A percentile compares a stretch with the other conserved stretches of the same genome.
phyloP scores from a whole-genome alignment of 2,797 vertebrate species.

The Arnoldichthys spilopterus region DNA sequence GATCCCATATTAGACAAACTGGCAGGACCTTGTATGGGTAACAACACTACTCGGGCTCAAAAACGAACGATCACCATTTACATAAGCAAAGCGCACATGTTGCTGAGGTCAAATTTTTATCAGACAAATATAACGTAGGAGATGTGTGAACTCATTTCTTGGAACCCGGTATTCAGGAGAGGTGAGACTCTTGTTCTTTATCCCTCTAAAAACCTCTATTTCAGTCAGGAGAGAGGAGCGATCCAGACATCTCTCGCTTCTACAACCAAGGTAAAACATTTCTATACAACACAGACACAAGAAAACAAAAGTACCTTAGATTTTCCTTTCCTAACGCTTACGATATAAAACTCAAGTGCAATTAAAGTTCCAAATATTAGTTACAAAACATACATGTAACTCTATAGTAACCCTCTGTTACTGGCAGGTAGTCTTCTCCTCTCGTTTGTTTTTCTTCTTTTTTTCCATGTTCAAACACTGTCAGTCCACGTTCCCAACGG shows the following conservation, averaged over 20 bases:
- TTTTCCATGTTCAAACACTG: conserved; percentile 52
- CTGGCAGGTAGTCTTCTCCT: conserved; percentile 83
- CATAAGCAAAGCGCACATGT: neutral
- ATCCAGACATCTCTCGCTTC: conserved; percentile 52
- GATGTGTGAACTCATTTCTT: neutral
- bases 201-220: conserved; percentile 1
- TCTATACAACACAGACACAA: conserved; percentile 74
- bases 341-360: conserved; percentile 87
- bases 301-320: conserved; percentile 68
- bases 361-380: conserved; percentile 86
- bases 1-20: neutral
- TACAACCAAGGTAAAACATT: conserved; percentile 66
- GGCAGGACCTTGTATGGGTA: neutral
- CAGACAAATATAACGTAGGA: neutral
- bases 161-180: conserved; percentile 18
- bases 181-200: conserved; percentile 27
- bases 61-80: neutral
- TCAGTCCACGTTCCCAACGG: conserved; percentile 33
- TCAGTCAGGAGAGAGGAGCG: conserved; percentile 48
- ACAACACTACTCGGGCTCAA: neutral
- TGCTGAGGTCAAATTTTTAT: neutral
- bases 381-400: conserved; percentile 83
- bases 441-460: conserved; percentile 59
- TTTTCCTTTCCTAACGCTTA: conserved; percentile 72
- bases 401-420: conserved; percentile 80